phyloP scores from a whole-genome alignment of 1,140 invertebrate species.

The Drosophila repletoides region DNA sequence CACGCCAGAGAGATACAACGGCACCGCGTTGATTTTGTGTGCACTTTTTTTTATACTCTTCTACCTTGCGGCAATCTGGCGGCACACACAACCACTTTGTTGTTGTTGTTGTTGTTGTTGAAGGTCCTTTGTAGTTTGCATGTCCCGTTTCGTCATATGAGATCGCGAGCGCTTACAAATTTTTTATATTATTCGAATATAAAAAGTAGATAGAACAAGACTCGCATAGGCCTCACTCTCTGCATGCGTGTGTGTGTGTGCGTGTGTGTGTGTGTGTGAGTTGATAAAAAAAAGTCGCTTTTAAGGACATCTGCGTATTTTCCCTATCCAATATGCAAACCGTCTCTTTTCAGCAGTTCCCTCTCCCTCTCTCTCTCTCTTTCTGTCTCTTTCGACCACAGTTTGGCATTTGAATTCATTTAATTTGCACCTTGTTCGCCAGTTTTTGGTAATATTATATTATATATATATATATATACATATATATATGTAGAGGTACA shows the following conservation, averaged over 20 bases:
- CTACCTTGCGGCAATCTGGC: constrained; percentile 74
- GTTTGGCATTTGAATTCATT: constrained; percentile 67
- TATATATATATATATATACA: no score
- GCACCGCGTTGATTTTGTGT: constrained; percentile 69
- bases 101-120: constrained; percentile 40
- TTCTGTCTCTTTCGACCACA: constrained; percentile 32
- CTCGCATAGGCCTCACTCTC: constrained; percentile 2
- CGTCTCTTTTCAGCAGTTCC: constrained; percentile 12
- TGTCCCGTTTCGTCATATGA: constrained; percentile 80
- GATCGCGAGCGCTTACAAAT: constrained; percentile 73
- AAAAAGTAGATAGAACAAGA: constrained; percentile 32
- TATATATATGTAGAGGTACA: neutral
- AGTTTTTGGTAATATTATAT: constrained; percentile 66
- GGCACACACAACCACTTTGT: constrained; percentile 26
- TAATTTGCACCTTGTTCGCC: constrained; percentile 76
- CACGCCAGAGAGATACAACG: constrained; percentile 53
- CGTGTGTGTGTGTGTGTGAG: constrained; percentile 5
- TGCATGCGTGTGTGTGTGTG: neutral
- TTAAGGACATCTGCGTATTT: constrained; percentile 66
- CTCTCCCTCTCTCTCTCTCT: neutral
- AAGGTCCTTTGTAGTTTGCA: constrained; percentile 74
- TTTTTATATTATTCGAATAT: constrained; percentile 72
- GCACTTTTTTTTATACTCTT: constrained; percentile 57
- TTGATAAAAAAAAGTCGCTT: constrained; percentile 35
- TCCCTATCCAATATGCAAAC: constrained; percentile 46